A percentile compares a stretch with the other conserved stretches of the same genome.
phyloP scores from a whole-genome alignment of 2,888 invertebrate genomes.

The Xylocampa areola region DNA sequence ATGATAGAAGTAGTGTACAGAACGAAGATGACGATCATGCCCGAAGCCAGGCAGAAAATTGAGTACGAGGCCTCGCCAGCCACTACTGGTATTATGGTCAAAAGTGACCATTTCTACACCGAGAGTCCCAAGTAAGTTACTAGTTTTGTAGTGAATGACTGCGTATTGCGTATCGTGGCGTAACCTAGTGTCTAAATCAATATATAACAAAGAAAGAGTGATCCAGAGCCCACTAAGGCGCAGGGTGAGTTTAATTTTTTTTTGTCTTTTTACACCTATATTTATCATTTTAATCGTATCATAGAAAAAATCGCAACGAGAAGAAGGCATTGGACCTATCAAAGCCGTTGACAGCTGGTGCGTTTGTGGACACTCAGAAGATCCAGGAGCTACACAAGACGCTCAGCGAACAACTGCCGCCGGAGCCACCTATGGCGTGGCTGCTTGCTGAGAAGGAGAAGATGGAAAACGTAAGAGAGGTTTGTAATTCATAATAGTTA shows the following conservation, averaged over 20 bases:
- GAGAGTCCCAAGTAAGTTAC: constrained; percentile 89
- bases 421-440: constrained; percentile 82
- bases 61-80: constrained; percentile 66
- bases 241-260: neutral
- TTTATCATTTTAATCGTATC: constrained; percentile 22
- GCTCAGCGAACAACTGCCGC: constrained; percentile 78
- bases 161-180: too few relatives aligned
- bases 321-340: constrained; percentile 92
- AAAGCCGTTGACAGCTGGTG: constrained; percentile 93
- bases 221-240: too few relatives aligned
- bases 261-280: neutral
- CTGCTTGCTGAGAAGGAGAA: constrained; percentile 80
- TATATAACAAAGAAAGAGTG: too few relatives aligned
- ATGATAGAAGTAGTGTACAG: constrained; percentile 95
- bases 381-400: constrained; percentile 85
- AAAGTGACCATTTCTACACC: constrained; percentile 96
- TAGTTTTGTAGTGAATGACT: neutral
- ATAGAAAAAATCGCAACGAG: constrained; percentile 80
- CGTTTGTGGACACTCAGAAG: constrained; percentile 93
- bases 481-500: neutral
- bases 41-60: constrained; percentile 92
- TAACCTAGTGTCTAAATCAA: too few relatives aligned
- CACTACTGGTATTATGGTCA: constrained; percentile 93
- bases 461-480: constrained; percentile 71
- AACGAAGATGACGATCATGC: constrained; percentile 97